Evolutionary conservation across 2,797 vertebrate species (phyloP).

Genomic region (Taenioides sp.): DNA sequence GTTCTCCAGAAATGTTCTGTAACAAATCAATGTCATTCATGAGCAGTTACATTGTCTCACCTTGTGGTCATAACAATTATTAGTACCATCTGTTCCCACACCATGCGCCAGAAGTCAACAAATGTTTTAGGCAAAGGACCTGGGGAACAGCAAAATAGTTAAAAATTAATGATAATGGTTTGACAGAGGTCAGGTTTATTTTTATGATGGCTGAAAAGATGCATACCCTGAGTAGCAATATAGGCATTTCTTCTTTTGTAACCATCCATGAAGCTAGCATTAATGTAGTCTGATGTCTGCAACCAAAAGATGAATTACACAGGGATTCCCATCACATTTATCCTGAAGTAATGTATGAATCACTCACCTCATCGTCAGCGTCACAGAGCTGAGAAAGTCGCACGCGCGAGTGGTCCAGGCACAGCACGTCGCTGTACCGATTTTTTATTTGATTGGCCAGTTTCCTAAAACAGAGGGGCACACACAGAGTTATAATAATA

Average conservation of each 20-base stretch:
- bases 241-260: constrained; percentile 83
- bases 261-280: constrained; percentile 88
- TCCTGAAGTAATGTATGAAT: background rate
- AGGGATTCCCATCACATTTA: background rate
- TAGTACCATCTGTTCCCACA: constrained; percentile 87
- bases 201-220: background rate
- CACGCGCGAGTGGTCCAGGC: constrained; percentile 85
- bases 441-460: constrained; percentile 86
- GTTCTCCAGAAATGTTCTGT: background rate
- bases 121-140: constrained; percentile 87
- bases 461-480: constrained; percentile 65
- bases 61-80: constrained; percentile 89
- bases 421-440: constrained; percentile 86
- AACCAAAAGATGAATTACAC: constrained; percentile 2
- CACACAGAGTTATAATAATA: background rate
- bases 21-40: background rate
- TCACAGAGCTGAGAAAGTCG: constrained; percentile 76
- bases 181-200: background rate
- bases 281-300: constrained; percentile 85
- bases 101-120: constrained; percentile 87
- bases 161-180: no score
- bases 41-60: constrained; percentile 56
- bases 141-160: constrained; percentile 45
- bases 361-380: constrained; percentile 79
- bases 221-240: constrained; percentile 87